Percentiles rank a stretch among this genome's conserved stretches.
Evolutionary conservation across 2,797 vertebrate species (phyloP).

Genomic region (Characodon lateralis): DNA sequence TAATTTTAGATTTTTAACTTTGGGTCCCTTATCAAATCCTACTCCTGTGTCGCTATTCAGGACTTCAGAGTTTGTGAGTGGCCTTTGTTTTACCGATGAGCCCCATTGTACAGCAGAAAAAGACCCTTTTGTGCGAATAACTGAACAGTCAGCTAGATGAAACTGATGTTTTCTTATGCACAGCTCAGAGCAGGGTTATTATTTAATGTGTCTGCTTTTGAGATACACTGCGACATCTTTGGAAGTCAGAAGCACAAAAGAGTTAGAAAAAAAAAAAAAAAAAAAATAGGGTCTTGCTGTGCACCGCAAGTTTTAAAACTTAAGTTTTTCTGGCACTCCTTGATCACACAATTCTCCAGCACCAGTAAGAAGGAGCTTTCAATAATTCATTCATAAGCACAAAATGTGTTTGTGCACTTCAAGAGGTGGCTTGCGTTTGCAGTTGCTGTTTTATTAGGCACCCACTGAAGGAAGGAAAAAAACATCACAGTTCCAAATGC

Average conservation of each 20-base stretch:
- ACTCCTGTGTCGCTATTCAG: slow-evolving; percentile 47
- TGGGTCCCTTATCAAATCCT: slow-evolving; percentile 2
- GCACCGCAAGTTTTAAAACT: slow-evolving; percentile 41
- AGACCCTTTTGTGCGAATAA: slow-evolving; percentile 28
- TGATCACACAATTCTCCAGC: slow-evolving; percentile 52
- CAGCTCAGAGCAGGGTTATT: slow-evolving; percentile 28
- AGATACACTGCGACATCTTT: slow-evolving; percentile 42
- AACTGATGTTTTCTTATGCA: slow-evolving; percentile 50
- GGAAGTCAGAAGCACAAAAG: slow-evolving; percentile 18
- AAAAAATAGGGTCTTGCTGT: slow-evolving; percentile 11
- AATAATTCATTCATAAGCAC: slow-evolving; percentile 63
- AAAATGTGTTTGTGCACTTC: slow-evolving; percentile 34
- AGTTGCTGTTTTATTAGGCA: slow-evolving; percentile 46
- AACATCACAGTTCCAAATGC: slow-evolving; percentile 27
- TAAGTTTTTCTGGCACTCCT: slow-evolving; percentile 41
- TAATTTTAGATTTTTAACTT: slow-evolving; percentile 47
- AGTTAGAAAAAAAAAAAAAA: slow-evolving; percentile 3
- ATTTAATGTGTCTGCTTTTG: slow-evolving; percentile 42
- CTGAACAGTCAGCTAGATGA: slow-evolving; percentile 31
- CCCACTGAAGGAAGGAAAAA: slow-evolving; percentile 17
- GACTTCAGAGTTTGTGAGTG: slow-evolving; percentile 32
- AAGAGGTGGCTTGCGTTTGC: slow-evolving; percentile 35
- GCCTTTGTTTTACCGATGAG: slow-evolving; percentile 42
- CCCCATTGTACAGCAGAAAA: slow-evolving; percentile 31
- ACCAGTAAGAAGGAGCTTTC: slow-evolving; percentile 45